Percentiles rank a stretch among this genome's conserved stretches.
These are phyloP conservation scores for Australoheros facetus DNA, from an alignment of 2,797 vertebrate genomes.

Conservation along the genomic window DNA sequence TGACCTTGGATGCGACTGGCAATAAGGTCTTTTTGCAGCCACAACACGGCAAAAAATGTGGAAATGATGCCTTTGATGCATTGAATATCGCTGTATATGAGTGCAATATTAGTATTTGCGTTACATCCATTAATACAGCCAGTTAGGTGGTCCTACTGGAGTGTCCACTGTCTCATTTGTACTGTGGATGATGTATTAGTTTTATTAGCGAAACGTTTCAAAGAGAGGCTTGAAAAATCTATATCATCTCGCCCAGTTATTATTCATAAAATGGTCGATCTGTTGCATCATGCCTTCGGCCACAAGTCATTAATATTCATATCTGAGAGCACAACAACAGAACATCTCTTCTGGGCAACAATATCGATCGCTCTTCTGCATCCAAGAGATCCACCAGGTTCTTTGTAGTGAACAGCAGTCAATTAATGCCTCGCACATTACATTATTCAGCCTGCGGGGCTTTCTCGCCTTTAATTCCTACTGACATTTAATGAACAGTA, in stretches of 20 bases:
- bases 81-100: conserved; percentile 9
- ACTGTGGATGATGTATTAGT: conserved; percentile 47
- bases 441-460: conserved; percentile 12
- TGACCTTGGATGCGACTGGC: conserved; percentile 42
- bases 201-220: conserved; percentile 44
- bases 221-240: conserved; percentile 44
- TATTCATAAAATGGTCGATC: conserved; percentile 51
- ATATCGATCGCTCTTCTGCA: conserved; percentile 36
- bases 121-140: conserved; percentile 8
- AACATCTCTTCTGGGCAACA: conserved; percentile 42
- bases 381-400: conserved; percentile 32
- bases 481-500: conserved; percentile 37
- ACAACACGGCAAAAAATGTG: background rate
- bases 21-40: background rate
- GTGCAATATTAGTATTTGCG: conserved; percentile 23
- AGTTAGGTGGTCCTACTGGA: conserved; percentile 14
- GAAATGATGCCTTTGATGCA: conserved; percentile 13
- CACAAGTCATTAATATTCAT: conserved; percentile 68
- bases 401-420: conserved; percentile 30
- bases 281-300: conserved; percentile 11
- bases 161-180: conserved; percentile 38
- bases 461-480: conserved; percentile 24
- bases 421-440: conserved; percentile 42
- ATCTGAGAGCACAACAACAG: conserved; percentile 45
- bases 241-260: conserved; percentile 50